Percentiles rank a stretch among this genome's conserved stretches.
Evolutionary conservation across 2,888 invertebrate species (phyloP).

Genomic region (Seladonia tumulorum): DNA sequence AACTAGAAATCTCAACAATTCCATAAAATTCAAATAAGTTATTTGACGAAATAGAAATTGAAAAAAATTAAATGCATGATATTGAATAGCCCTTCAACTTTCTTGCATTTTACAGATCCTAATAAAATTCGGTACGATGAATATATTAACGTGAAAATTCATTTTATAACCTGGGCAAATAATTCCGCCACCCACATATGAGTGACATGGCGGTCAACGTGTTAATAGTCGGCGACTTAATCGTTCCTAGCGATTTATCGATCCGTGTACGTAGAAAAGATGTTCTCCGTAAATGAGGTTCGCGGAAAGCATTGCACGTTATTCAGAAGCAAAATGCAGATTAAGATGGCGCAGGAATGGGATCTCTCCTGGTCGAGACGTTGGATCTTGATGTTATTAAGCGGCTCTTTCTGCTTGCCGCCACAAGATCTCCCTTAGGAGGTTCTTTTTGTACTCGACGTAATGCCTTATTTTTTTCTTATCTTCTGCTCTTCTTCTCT

Average conservation of each 20-base stretch:
- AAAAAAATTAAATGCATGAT: too few species aligned
- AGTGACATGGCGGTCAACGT: too few species aligned
- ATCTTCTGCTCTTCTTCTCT: not conserved
- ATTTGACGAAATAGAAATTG: too few species aligned
- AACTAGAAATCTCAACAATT: too few species aligned
- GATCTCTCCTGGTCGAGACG: constrained; percentile 36
- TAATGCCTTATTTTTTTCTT: not conserved
- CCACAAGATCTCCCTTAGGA: not conserved
- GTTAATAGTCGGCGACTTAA: too few species aligned
- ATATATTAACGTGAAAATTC: too few species aligned
- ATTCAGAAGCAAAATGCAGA: constrained; percentile 24
- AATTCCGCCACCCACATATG: too few species aligned
- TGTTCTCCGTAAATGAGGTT: constrained; percentile 19
- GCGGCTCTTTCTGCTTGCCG: not conserved
- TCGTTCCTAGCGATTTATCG: not conserved
- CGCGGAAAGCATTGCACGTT: not conserved
- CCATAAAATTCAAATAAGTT: too few species aligned
- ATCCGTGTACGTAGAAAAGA: constrained; percentile 16
- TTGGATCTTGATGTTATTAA: constrained; percentile 62
- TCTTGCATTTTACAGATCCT: too few species aligned
- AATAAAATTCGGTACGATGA: too few species aligned
- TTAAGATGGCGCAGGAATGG: constrained; percentile 23
- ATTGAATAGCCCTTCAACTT: too few species aligned
- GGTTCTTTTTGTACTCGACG: not conserved
- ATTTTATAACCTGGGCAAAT: too few species aligned